These are phyloP conservation scores for Apotomis betuletana DNA, from an alignment of 2,888 invertebrate genomes.

Conservation along the genomic window DNA sequence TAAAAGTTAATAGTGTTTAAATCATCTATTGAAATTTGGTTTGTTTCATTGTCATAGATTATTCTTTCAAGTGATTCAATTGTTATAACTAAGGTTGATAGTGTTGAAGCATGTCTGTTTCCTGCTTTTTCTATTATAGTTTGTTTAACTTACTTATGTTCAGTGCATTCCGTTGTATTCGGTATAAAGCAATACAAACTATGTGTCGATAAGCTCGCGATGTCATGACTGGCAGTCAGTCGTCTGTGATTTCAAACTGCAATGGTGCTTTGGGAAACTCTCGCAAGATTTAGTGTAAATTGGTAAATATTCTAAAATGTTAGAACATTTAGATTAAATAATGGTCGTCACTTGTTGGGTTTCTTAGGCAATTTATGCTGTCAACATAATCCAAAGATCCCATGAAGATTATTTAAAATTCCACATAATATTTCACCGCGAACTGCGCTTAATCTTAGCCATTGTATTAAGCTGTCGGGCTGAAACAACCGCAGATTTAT, in stretches of 20 bases:
- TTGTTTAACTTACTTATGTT: slow-evolving; percentile 6
- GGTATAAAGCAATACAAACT: slow-evolving; percentile 15
- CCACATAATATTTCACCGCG: slow-evolving; percentile 15
- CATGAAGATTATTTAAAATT: slow-evolving; percentile 15
- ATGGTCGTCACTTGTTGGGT: neutral
- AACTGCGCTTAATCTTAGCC: slow-evolving; percentile 27
- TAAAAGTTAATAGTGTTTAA: slow-evolving; percentile 7
- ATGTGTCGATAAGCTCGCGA: slow-evolving; percentile 25
- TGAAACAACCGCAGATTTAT: slow-evolving; percentile 32
- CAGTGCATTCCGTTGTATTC: slow-evolving; percentile 1
- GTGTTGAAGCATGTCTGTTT: slow-evolving; percentile 8
- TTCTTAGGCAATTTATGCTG: neutral
- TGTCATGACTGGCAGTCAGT: slow-evolving; percentile 11
- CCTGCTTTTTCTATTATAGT: neutral
- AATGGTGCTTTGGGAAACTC: slow-evolving; percentile 36
- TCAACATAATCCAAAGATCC: slow-evolving; percentile 7
- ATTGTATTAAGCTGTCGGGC: slow-evolving; percentile 36
- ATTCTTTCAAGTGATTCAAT: slow-evolving; percentile 2
- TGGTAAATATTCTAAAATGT: slow-evolving; percentile 29
- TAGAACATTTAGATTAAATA: neutral
- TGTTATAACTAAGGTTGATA: neutral
- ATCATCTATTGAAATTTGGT: neutral
- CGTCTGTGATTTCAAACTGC: slow-evolving; percentile 19
- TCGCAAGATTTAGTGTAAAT: slow-evolving; percentile 27
- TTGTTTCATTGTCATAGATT: neutral